Evolutionary conservation across 2,113 vertebrate genomes (phyloP).

Genomic region (Oncorhynchus mykiss): DNA sequence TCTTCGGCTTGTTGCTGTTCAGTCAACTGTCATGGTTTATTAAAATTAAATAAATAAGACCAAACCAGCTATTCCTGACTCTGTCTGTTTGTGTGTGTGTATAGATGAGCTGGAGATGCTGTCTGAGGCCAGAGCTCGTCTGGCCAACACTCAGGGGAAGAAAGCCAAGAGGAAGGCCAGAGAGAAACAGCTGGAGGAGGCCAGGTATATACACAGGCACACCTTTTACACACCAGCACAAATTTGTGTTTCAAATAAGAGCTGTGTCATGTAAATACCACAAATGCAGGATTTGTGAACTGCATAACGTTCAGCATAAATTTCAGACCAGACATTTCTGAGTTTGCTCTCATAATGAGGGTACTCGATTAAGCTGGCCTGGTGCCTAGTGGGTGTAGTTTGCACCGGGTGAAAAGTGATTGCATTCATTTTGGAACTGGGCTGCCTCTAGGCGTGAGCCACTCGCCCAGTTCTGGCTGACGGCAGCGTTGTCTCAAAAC

Average conservation of each 20-base stretch:
- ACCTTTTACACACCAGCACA: too few relatives aligned
- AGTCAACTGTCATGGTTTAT: too few relatives aligned
- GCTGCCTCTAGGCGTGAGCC: too few relatives aligned
- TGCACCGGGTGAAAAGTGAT: too few relatives aligned
- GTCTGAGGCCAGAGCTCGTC: slow-evolving; percentile 93
- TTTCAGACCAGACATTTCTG: not conserved
- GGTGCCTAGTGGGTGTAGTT: too few relatives aligned
- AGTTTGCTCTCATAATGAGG: not conserved
- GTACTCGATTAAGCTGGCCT: too few relatives aligned
- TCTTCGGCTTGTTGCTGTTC: too few relatives aligned
- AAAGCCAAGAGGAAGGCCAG: slow-evolving; percentile 98
- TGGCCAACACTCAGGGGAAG: slow-evolving; percentile 98
- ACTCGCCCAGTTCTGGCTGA: too few relatives aligned
- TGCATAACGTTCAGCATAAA: not conserved
- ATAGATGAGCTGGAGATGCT: slow-evolving; percentile 98
- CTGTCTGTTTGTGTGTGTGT: not conserved
- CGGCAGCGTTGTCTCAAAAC: too few relatives aligned
- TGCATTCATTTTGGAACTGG: too few relatives aligned
- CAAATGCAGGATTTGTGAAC: too few relatives aligned
- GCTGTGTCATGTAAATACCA: not conserved
- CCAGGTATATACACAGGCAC: slow-evolving; percentile 73
- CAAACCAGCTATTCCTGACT: not conserved
- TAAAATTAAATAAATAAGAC: too few relatives aligned
- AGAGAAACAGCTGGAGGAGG: slow-evolving; percentile 98
- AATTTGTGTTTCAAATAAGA: not conserved